Evolutionary conservation across 2,888 invertebrate genomes (phyloP).

Genomic region (Synergus umbraculus): DNA sequence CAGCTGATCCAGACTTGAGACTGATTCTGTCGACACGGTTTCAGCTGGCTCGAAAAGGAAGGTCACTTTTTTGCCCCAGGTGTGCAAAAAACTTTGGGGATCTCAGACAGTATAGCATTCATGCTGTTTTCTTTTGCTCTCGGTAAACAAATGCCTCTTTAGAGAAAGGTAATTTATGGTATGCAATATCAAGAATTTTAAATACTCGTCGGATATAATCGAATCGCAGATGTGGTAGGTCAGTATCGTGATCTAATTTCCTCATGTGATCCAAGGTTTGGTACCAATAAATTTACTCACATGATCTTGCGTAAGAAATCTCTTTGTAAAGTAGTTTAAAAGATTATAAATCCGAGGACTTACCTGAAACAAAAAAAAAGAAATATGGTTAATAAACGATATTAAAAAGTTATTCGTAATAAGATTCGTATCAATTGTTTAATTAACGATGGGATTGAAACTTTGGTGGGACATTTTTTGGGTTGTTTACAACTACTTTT

Average conservation of each 20-base stretch:
- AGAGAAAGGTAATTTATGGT: not conserved
- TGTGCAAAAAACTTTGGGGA: slow-evolving; percentile 59
- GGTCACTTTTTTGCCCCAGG: slow-evolving; percentile 60
- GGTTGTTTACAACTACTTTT: too few species aligned
- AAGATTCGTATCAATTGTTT: too few species aligned
- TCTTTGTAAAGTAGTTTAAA: too few species aligned
- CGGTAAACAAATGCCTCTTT: not conserved
- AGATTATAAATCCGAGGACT: too few species aligned
- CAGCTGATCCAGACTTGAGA: slow-evolving; percentile 56
- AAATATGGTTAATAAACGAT: too few species aligned
- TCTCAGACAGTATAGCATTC: slow-evolving; percentile 57
- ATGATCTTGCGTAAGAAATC: too few species aligned
- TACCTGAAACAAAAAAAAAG: too few species aligned
- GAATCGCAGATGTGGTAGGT: not conserved
- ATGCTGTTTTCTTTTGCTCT: not conserved
- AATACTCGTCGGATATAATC: not conserved
- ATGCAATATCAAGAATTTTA: not conserved
- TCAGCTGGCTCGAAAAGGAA: slow-evolving; percentile 56
- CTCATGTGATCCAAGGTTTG: not conserved
- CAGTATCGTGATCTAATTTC: not conserved
- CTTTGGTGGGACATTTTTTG: too few species aligned
- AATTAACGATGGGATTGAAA: too few species aligned
- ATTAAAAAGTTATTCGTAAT: too few species aligned
- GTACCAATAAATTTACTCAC: too few species aligned
- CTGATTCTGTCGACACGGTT: slow-evolving; percentile 51